Percentiles rank a stretch among this genome's conserved stretches.
Evolutionary conservation across 2,797 vertebrate genomes (phyloP).

Genomic region (Melanotaenia nigrans): DNA sequence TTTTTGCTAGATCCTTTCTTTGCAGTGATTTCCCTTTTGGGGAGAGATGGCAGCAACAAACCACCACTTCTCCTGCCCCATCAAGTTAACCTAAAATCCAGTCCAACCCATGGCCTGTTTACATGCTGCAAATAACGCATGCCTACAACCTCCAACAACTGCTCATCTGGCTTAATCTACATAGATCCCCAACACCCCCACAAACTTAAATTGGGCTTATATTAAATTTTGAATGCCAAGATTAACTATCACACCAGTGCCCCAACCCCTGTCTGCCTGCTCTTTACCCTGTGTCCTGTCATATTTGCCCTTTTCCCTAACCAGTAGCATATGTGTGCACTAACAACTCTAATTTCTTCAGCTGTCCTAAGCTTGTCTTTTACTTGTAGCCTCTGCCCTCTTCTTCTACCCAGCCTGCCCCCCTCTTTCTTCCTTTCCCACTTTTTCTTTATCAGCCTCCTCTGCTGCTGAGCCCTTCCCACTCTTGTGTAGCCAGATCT

Average conservation of each 20-base stretch:
- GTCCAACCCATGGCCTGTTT: conserved; percentile 52
- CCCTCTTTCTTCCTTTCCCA: conserved; percentile 36
- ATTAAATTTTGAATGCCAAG: conserved; percentile 41
- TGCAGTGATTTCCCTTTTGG: conserved; percentile 74
- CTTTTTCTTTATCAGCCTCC: conserved; percentile 49
- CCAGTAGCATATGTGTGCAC: conserved; percentile 76
- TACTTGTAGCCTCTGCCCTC: conserved; percentile 73
- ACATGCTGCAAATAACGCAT: conserved; percentile 62
- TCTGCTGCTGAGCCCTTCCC: conserved; percentile 61
- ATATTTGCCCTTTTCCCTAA: conserved; percentile 72
- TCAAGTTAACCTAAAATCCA: conserved; percentile 52
- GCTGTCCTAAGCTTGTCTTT: conserved; percentile 74
- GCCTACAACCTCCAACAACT: conserved; percentile 35
- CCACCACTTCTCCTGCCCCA: conserved; percentile 52
- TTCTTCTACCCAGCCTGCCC: conserved; percentile 58
- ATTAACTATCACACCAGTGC: conserved; percentile 47
- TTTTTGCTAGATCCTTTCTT: conserved; percentile 81
- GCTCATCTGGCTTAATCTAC: conserved; percentile 40
- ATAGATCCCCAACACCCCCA: conserved; percentile 30
- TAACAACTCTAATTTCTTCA: conserved; percentile 77
- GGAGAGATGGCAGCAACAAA: conserved; percentile 68
- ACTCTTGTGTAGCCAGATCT: conserved; percentile 60
- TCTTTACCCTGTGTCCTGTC: conserved; percentile 69
- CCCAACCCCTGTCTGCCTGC: conserved; percentile 67
- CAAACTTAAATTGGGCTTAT: conserved; percentile 32